Evolutionary conservation across 2,113 vertebrate genomes (phyloP), one percentile per base, ranked within the genome.

Genomic region (Hemichromis elongatus): DNA sequence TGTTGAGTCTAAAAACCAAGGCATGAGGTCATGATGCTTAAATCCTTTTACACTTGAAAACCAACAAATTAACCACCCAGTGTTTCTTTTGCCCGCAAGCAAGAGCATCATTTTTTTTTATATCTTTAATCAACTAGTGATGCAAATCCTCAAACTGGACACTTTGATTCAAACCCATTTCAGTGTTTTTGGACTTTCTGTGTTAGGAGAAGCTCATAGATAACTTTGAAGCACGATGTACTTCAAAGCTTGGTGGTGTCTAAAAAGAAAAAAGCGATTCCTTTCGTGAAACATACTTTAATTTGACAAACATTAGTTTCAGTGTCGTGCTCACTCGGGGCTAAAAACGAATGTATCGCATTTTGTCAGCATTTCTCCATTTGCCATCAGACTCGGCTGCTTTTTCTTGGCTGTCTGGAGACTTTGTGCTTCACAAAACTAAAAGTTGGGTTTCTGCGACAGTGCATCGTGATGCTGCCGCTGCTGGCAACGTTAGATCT

Each of bases 361-460:
- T 73, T 73, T 47, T 0, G 68, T 28, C 68, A 73, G 40, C 68
- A 30, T 50, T 47, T 73, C 42, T 50, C 42, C 16, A 28, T 73
- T 73, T 12, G 42, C 24, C 68, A 73, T 73, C 42, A 50, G 68
- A 28, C 68, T 50, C 1, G 0, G 14, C 42, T 73, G 68, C 16
- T 50, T 63, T 57, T 24, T 47, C 0, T 26, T 16, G 16, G 24
- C 16, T 50, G 24, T 12, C 9, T 16, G 24, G 24, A 50, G 68
- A 73, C 68, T 28, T 42, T 16, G 13, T 42, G 63, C 37, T 68
- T 26, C 24, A 28, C 24, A 18, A 47, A 47, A 47, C 42, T 28
- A 50, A 7, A 73, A 0, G 12, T 11, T 50, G 42, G 42, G 16
- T 19, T 47, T 26, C 9, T 11, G 40, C 11, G 66, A 47, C 9